These are phyloP conservation scores for Leptestheria dahalacensis DNA, from an alignment of 1,140 invertebrate genomes.

Conservation along the genomic window DNA sequence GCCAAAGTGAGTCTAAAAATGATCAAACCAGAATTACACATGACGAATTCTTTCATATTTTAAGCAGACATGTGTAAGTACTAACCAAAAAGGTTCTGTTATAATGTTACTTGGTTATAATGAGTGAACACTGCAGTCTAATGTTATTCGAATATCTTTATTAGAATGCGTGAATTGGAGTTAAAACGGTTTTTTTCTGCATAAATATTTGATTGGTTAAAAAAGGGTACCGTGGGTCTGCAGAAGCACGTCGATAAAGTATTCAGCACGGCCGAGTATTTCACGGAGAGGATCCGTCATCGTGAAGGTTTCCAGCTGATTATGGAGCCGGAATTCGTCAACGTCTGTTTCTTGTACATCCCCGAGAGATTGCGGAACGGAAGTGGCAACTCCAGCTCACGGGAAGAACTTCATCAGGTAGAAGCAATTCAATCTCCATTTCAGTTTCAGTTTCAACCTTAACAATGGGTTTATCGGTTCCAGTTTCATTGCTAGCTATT, in stretches of 20 bases:
- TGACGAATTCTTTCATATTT: too few relatives aligned
- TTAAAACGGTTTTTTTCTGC: too few relatives aligned
- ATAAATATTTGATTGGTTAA: constrained; percentile 8
- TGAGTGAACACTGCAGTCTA: too few relatives aligned
- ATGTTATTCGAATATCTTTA: background rate
- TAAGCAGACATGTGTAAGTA: too few relatives aligned
- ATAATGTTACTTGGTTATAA: too few relatives aligned
- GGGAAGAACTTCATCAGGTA: constrained; percentile 50
- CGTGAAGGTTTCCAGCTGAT: constrained; percentile 56
- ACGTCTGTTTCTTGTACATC: constrained; percentile 91
- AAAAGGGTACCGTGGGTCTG: constrained; percentile 54
- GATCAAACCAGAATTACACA: too few relatives aligned
- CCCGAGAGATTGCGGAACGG: constrained; percentile 53
- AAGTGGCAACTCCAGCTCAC: constrained; percentile 42
- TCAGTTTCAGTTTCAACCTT: too few relatives aligned
- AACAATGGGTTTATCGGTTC: too few relatives aligned
- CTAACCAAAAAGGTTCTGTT: too few relatives aligned
- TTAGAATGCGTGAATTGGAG: too few relatives aligned
- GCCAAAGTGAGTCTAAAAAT: constrained; percentile 51
- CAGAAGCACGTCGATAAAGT: constrained; percentile 62
- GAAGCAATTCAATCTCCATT: background rate
- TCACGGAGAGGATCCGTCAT: constrained; percentile 46
- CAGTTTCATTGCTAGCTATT: too few relatives aligned
- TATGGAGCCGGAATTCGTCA: constrained; percentile 73
- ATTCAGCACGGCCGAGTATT: constrained; percentile 55